Evolutionary conservation across 2,888 invertebrate species (phyloP).

Genomic region (Mesochorus sp.): DNA sequence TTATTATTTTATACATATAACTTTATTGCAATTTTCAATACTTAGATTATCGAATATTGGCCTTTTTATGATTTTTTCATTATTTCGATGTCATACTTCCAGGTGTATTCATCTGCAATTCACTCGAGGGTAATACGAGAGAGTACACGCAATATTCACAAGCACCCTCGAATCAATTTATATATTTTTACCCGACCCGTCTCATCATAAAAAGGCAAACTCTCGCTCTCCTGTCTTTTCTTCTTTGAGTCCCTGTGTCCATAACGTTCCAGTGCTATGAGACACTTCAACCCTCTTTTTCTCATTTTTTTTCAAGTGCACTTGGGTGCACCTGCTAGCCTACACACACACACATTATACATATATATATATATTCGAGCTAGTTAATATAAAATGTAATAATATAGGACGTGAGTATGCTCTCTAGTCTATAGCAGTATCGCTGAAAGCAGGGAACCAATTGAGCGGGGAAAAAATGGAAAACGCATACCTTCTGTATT

Average conservation of each 20-base stretch:
- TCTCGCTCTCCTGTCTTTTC: no score
- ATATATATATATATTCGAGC: neutral
- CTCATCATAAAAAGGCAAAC: constrained; percentile 8
- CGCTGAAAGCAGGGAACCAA: constrained; percentile 29
- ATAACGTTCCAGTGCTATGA: constrained; percentile 20
- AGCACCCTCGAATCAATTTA: neutral
- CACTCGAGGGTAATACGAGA: constrained; percentile 45
- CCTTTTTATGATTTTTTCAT: neutral
- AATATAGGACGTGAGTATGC: constrained; percentile 35
- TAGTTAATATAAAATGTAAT: constrained; percentile 46
- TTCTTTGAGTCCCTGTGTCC: constrained; percentile 1
- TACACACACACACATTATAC: neutral
- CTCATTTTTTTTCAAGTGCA: constrained; percentile 51
- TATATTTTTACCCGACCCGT: constrained; percentile 6
- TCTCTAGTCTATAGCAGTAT: constrained; percentile 18
- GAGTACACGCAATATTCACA: neutral
- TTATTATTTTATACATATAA: neutral
- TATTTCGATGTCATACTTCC: constrained; percentile 8
- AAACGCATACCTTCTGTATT: constrained; percentile 9
- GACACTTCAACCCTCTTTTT: constrained; percentile 47
- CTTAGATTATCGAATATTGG: neutral
- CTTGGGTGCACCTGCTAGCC: constrained; percentile 53
- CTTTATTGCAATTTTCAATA: neutral
- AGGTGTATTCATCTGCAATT: constrained; percentile 55
- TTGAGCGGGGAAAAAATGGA: constrained; percentile 39